Conservation (phyloP, 1,140 invertebrate species). For the Parapsyche elsis region DNA sequence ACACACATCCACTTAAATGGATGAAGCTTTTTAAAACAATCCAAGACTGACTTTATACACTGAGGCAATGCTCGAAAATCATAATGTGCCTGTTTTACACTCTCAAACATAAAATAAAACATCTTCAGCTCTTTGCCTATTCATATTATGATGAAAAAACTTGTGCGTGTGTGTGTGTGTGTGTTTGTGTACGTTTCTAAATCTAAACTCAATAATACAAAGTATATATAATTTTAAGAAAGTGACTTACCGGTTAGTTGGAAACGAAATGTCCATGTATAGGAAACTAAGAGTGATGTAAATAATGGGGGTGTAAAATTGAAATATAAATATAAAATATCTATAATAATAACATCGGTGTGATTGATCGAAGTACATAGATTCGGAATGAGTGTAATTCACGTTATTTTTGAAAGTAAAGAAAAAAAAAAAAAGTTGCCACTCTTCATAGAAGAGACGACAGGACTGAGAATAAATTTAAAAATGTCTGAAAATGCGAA, state of each 20-base stretch:
- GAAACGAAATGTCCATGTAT: conserved; percentile 22
- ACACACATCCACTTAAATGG: too few relatives aligned
- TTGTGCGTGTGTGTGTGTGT: neutral
- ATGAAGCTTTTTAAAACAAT: too few relatives aligned
- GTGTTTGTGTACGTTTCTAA: neutral
- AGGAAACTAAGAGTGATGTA: conserved; percentile 5
- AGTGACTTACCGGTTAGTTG: too few relatives aligned
- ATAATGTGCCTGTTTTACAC: too few relatives aligned
- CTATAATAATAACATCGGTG: neutral
- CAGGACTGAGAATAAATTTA: neutral
- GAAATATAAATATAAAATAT: conserved; percentile 1
- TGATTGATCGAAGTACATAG: neutral
- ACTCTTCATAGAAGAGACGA: neutral
- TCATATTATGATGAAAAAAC: too few relatives aligned
- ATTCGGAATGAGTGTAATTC: neutral
- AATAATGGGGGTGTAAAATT: neutral
- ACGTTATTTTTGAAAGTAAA: conserved; percentile 16
- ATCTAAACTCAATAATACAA: neutral
- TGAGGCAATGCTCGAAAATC: too few relatives aligned
- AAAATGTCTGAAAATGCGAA: neutral
- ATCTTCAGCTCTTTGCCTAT: too few relatives aligned
- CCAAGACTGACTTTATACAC: too few relatives aligned
- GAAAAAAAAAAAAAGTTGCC: neutral
- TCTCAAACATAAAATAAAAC: too few relatives aligned
- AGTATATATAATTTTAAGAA: neutral